phyloP scores from a whole-genome alignment of 2,113 vertebrate species.

The Stegastes partitus region DNA sequence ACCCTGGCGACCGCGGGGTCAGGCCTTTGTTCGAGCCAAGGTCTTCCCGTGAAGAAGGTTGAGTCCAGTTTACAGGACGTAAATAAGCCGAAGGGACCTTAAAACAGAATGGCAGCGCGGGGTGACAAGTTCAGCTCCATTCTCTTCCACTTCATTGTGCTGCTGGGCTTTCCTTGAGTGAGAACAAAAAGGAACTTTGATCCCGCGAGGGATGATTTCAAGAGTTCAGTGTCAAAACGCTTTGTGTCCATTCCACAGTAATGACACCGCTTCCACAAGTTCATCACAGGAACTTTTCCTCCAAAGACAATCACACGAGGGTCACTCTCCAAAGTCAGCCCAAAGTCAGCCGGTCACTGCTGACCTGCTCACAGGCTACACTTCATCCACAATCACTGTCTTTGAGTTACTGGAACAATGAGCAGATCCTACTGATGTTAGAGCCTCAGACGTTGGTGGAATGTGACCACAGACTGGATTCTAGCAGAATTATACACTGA shows the following conservation, averaged over 20 bases:
- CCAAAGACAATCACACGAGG: no score
- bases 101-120: slow-evolving; percentile 54
- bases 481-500: no score
- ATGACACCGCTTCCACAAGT: not conserved
- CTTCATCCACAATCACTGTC: no score
- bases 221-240: slow-evolving; percentile 55
- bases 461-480: no score
- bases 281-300: not conserved
- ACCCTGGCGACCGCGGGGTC: slow-evolving; percentile 69
- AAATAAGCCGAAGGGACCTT: slow-evolving; percentile 70
- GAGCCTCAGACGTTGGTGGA: no score
- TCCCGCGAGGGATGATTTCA: slow-evolving; percentile 45
- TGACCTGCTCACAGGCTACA: no score
- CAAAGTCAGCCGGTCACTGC: no score
- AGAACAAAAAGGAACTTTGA: slow-evolving; percentile 59
- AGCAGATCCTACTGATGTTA: no score
- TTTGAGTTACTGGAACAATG: no score
- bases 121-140: slow-evolving; percentile 74
- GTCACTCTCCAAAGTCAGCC: no score
- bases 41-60: slow-evolving; percentile 68
- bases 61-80: slow-evolving; percentile 77
- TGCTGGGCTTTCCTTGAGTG: slow-evolving; percentile 47
- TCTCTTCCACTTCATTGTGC: slow-evolving; percentile 63
- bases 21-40: slow-evolving; percentile 76
- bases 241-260: slow-evolving; percentile 20